These are phyloP conservation scores for Agapetus fuscipes DNA, from an alignment of 2,888 invertebrate genomes.

Conservation along the genomic window DNA sequence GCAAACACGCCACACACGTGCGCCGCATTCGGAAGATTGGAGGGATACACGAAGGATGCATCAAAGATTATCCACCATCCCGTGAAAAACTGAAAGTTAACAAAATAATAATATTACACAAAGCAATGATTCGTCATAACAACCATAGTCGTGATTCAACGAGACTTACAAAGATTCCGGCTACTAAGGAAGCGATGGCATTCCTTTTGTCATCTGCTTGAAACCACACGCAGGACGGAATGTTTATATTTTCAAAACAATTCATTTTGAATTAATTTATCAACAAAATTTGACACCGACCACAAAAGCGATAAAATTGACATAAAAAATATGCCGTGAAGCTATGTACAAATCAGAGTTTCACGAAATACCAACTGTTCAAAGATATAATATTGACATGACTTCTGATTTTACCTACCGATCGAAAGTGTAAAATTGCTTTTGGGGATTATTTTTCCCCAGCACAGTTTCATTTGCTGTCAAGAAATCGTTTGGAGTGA, in stretches of 20 bases:
- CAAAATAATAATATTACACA: constrained; percentile 9
- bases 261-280: constrained; percentile 33
- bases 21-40: constrained; percentile 66
- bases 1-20: constrained; percentile 93
- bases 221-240: constrained; percentile 73
- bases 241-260: constrained; percentile 64
- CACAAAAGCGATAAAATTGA: background rate
- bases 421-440: background rate
- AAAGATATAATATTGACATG: too few species aligned
- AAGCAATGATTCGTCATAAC: constrained; percentile 11
- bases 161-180: constrained; percentile 76
- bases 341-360: too few species aligned
- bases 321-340: too few species aligned
- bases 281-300: background rate
- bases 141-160: background rate
- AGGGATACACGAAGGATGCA: constrained; percentile 70
- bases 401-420: background rate
- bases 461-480: constrained; percentile 2
- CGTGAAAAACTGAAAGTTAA: constrained; percentile 68
- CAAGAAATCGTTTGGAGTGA: constrained; percentile 16
- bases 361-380: too few species aligned
- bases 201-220: constrained; percentile 82
- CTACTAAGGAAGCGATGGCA: constrained; percentile 70
- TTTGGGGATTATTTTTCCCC: background rate
- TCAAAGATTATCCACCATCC: constrained; percentile 99